Base-by-base conservation (phyloP, 2,797 vertebrate species). In the Micropoecilia bifurca region DNA sequence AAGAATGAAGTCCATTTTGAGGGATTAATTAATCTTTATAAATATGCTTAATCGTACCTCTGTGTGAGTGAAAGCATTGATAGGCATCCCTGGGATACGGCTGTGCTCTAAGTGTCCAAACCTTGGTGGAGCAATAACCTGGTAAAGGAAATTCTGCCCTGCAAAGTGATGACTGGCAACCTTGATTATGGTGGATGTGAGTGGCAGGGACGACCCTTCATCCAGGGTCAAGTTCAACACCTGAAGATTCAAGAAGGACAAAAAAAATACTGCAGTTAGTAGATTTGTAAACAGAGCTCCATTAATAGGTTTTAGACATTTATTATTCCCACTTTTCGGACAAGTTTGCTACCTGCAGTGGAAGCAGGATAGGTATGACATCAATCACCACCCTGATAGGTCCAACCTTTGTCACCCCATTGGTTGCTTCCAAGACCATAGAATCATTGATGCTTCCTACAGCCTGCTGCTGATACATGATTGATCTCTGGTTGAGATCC, bases 31-130 rank as follows among this genome's bases (percentile, higher is more conserved):
- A 7, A 45, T 69, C 6, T 55, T 18, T 55, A 72, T 73, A 55
- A 25, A 3, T 72, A 45, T 28, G 13, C 9, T 53, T 6, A 61
- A 46, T 83, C 83, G 48, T 73, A 98, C 98, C 97, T 99, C 96
- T 76, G 96, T 96, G 84, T 93, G 96, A 48, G 95, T 97, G 94
- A 99, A 98, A 47, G 92, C 95, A 3, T 90, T 92, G 83, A 98
- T 93, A 39, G 94, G 95, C 80, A 95, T 91, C 84, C 96, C 96
- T 39, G 96, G 97, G 85, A 96, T 93, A 83, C 59, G 91, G 59
- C 92, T 95, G 84, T 97, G 96, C 94, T 97, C 96, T 86, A 99
- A 47, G 85, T 94, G 96, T 13, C 97, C 96, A 6, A 97, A 93
- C 73, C 94, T 94, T 0, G 97, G 98, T 45, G 94, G 93, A 48